A percentile compares a stretch with the other conserved stretches of the same genome.
These are phyloP conservation scores for Cariama cristata DNA, from an alignment of 2,113 vertebrate genomes.

Conservation along the genomic window DNA sequence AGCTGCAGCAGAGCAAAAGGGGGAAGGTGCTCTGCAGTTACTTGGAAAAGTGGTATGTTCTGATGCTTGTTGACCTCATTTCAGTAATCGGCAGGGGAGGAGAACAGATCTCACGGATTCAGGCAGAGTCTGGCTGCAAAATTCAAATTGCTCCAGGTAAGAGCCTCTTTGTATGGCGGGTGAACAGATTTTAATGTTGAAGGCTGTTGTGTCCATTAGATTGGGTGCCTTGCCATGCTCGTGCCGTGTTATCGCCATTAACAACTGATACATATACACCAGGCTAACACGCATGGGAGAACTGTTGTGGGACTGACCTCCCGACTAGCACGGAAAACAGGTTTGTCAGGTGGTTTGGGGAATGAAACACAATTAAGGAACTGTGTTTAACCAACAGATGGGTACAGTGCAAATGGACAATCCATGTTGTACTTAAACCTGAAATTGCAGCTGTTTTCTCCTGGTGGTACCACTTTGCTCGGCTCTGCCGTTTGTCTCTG, in stretches of 20 bases:
- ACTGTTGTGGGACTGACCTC: neutral
- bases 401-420: neutral
- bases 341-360: neutral
- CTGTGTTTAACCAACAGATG: neutral
- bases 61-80: constrained; percentile 69
- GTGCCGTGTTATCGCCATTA: accelerated
- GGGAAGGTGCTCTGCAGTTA: neutral
- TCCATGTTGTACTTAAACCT: neutral
- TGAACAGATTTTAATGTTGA: neutral
- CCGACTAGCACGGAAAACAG: neutral
- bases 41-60: neutral
- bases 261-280: neutral
- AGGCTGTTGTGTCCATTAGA: neutral
- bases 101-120: constrained; percentile 98
- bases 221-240: neutral
- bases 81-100: constrained; percentile 98
- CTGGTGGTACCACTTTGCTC: neutral
- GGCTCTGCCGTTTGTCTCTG: neutral
- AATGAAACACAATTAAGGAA: neutral
- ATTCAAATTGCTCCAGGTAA: constrained; percentile 98
- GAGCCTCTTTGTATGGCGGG: neutral
- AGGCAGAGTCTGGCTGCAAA: constrained; percentile 98
- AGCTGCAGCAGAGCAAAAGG: neutral
- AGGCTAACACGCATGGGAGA: neutral
- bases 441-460: neutral